A percentile compares a stretch with the other conserved stretches of the same genome.
These are phyloP conservation scores for Apistogramma diplotaenia DNA, from an alignment of 2,113 vertebrate species.

Conservation along the genomic window DNA sequence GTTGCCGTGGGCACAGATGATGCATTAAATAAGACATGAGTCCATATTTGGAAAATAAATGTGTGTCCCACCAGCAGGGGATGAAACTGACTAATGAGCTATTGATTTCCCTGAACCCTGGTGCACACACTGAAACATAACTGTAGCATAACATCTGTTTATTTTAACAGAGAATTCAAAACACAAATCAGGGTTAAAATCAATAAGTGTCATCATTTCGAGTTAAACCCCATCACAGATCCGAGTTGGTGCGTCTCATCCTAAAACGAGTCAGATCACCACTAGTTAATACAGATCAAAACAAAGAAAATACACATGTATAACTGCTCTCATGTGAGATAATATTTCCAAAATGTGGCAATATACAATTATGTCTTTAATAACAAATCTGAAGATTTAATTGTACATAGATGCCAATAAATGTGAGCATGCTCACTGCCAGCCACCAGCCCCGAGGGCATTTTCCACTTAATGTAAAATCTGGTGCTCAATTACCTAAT, in stretches of 20 bases:
- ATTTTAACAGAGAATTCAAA: neutral
- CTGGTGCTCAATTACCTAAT: slow-evolving; percentile 21
- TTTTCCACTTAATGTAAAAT: slow-evolving; percentile 69
- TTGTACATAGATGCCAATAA: slow-evolving; percentile 22
- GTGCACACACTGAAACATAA: neutral
- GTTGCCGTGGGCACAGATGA: neutral
- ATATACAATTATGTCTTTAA: neutral
- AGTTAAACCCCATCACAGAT: neutral
- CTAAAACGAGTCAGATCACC: neutral
- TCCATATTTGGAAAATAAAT: slow-evolving; percentile 18
- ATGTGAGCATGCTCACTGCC: neutral
- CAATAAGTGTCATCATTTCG: neutral
- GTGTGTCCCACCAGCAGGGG: neutral
- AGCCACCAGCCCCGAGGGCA: slow-evolving; percentile 49
- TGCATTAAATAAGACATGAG: neutral
- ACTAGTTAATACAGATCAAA: neutral
- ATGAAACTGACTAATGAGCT: slow-evolving; percentile 58
- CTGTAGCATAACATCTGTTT: neutral
- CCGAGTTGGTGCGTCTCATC: neutral
- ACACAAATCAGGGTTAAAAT: neutral
- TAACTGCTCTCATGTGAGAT: neutral
- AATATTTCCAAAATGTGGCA: neutral
- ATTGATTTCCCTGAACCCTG: slow-evolving; percentile 54
- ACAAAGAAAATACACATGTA: neutral
- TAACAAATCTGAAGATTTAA: slow-evolving; percentile 7